A percentile compares a stretch with the other conserved stretches of the same genome.
Conservation (phyloP, 2,888 invertebrate species). For the Coelopa pilipes region DNA sequence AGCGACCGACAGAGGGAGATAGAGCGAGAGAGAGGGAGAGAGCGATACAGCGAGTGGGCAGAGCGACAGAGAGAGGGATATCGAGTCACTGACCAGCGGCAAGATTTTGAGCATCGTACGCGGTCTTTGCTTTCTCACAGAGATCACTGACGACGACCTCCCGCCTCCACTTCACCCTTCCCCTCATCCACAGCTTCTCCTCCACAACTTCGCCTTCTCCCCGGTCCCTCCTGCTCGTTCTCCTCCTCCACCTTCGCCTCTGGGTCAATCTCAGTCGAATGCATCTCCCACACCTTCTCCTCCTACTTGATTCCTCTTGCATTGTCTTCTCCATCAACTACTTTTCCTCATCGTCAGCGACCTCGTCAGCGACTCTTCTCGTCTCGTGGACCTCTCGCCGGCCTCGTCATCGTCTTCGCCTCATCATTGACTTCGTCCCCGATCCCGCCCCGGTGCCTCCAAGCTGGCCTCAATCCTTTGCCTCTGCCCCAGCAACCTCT, state of each 20-base stretch:
- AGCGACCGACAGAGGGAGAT: conserved; percentile 20
- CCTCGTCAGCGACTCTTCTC: too few species aligned
- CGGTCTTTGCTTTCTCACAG: conserved; percentile 30
- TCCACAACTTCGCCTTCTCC: not conserved
- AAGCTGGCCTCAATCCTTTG: too few species aligned
- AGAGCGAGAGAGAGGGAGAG: too few species aligned
- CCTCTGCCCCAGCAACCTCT: too few species aligned
- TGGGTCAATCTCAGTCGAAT: not conserved
- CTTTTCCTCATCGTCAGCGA: too few species aligned
- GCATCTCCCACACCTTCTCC: not conserved
- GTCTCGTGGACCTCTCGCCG: too few species aligned
- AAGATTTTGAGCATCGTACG: conserved; percentile 3
- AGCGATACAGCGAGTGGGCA: too few species aligned
- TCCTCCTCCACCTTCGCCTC: not conserved
- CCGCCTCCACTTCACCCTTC: not conserved
- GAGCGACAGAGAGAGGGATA: too few species aligned
- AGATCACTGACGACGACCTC: conserved; percentile 7
- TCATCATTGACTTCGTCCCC: too few species aligned
- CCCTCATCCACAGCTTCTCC: not conserved
- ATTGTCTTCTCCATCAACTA: not conserved
- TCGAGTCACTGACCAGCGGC: conserved; percentile 31
- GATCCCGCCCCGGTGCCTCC: too few species aligned
- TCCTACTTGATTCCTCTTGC: not conserved
- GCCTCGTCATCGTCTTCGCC: too few species aligned
- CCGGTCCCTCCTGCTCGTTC: not conserved